phyloP scores from a whole-genome alignment of 2,888 invertebrate species.

The Nomada ferruginata region DNA sequence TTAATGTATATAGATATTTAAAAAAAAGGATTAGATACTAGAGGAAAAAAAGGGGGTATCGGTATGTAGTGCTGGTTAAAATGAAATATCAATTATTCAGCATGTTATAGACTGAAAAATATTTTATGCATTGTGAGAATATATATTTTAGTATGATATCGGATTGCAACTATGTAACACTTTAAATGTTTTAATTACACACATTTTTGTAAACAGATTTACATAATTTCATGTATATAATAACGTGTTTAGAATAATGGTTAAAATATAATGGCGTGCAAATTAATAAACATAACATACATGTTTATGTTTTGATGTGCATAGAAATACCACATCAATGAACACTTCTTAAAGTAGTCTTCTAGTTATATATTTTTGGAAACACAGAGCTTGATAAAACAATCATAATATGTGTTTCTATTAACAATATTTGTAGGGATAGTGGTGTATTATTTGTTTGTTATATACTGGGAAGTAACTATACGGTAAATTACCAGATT shows the following conservation, averaged over 20 bases:
- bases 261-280: slow-evolving; percentile 1
- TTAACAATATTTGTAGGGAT: background rate
- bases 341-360: slow-evolving; percentile 68
- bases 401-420: slow-evolving; percentile 15
- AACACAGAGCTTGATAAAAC: background rate
- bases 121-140: slow-evolving; percentile 28
- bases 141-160: slow-evolving; percentile 21
- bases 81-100: slow-evolving; percentile 42
- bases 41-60: slow-evolving; percentile 53
- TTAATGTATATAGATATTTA: slow-evolving; percentile 22
- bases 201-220: slow-evolving; percentile 18
- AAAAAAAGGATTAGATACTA: slow-evolving; percentile 27
- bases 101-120: slow-evolving; percentile 32
- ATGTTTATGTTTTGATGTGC: background rate
- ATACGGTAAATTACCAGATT: slow-evolving; percentile 24
- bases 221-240: slow-evolving; percentile 51
- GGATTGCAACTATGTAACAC: slow-evolving; percentile 24
- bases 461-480: slow-evolving; percentile 5
- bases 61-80: slow-evolving; percentile 53
- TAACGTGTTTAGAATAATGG: slow-evolving; percentile 32
- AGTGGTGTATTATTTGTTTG: slow-evolving; percentile 18
- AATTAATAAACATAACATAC: slow-evolving; percentile 6
- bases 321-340: slow-evolving; percentile 22
- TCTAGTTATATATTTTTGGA: slow-evolving; percentile 30
- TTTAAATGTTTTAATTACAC: slow-evolving; percentile 23